Evolutionary conservation across 2,797 vertebrate species (phyloP).

Genomic region (Phataginus tetradactyla): DNA sequence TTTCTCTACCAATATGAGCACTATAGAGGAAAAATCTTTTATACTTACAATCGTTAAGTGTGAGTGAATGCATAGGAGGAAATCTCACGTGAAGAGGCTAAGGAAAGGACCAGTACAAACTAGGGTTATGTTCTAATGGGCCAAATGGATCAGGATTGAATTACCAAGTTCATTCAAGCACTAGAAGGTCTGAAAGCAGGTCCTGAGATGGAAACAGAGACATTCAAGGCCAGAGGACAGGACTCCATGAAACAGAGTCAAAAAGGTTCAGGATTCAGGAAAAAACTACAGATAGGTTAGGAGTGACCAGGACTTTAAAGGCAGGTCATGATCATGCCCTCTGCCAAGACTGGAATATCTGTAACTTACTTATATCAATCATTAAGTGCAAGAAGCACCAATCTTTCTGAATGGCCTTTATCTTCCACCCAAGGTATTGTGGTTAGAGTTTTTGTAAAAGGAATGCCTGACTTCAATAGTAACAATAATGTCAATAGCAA

Average conservation of each 20-base stretch:
- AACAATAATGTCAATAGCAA: not conserved
- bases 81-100: not conserved
- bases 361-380: not conserved
- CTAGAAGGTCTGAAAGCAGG: not conserved
- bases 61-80: not conserved
- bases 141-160: not conserved
- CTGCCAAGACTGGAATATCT: not conserved
- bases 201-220: not conserved
- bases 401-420: not conserved
- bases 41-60: accelerated
- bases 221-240: not conserved
- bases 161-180: not conserved
- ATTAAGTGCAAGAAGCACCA: not conserved
- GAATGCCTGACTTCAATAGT: not conserved
- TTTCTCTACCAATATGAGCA: not conserved
- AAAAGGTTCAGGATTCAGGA: not conserved
- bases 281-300: not conserved
- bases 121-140: not conserved
- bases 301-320: not conserved
- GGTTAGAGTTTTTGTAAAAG: not conserved
- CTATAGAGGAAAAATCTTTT: not conserved
- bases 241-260: not conserved
- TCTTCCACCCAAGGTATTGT: not conserved
- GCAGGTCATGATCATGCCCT: not conserved
- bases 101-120: not conserved